These are phyloP conservation scores for Cerastoderma edule DNA, from an alignment of 2,888 invertebrate species.

Conservation along the genomic window DNA sequence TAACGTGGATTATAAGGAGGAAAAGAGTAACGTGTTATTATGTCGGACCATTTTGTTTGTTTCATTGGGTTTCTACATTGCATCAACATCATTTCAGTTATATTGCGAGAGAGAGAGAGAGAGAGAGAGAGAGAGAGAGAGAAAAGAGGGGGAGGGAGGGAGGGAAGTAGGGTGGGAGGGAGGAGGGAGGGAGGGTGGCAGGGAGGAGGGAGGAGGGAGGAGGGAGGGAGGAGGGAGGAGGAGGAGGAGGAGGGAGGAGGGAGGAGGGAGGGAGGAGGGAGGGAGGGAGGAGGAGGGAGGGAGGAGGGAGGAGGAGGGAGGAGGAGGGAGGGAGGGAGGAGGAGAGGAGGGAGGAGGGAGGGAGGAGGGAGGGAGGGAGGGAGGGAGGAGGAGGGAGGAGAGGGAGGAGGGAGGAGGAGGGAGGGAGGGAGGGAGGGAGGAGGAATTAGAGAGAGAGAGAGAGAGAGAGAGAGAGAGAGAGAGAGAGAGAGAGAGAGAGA, in stretches of 20 bases:
- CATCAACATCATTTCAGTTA: too few species aligned
- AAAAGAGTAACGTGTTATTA: too few species aligned
- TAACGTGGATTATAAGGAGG: too few species aligned
- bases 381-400: neutral
- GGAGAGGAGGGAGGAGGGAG: neutral
- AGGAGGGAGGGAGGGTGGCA: neutral
- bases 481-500: slow-evolving; percentile 7
- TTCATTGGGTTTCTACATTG: too few species aligned
- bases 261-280: neutral
- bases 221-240: neutral
- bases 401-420: neutral
- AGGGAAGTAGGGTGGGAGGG: neutral
- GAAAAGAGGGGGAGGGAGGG: neutral
- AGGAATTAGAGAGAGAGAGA: slow-evolving; percentile 14
- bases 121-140: neutral
- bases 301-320: neutral
- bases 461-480: slow-evolving; percentile 5
- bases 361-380: neutral
- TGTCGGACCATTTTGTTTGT: too few species aligned
- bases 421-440: too few species aligned
- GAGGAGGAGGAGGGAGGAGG: neutral
- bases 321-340: neutral
- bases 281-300: neutral
- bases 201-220: neutral
- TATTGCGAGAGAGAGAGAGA: neutral